Base-by-base conservation (phyloP, 1,140 invertebrate genomes). In the Drusus annulatus region DNA sequence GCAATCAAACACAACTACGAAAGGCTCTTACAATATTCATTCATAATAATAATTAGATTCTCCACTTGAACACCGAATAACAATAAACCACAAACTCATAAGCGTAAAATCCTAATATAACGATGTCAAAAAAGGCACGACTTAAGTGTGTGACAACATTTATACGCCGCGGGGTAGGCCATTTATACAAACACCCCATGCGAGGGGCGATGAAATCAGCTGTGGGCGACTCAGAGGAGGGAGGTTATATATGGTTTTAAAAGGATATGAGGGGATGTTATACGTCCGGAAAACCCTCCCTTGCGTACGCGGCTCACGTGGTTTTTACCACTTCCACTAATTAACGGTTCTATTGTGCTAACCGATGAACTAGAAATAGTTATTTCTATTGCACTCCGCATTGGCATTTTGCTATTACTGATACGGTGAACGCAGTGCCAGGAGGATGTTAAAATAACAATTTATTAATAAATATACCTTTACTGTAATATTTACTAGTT, bases 171-270 rank as follows among this genome's bases (percentile, higher is more conserved):
- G 63, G 76, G 76, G 76, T 19, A 56, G 76, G 78, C 73, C 81
- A 79, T 82, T 82, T 80, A 73, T 79, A 79, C 60, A 78, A 76
- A 79, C 78, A 76, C 81, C 81, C 80, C 74, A 71, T 77, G 74
- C 62, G 31, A 65, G 73, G 77, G 81, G 78, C 74, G 81, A 76
- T 79, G 81, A 82, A 82, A 82, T 82, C 81, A 82, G 75, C 60
- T 63, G 75, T 77, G 60, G 75, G 75, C 75, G 31, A 77, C 58
- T n/a, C 58, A 21, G 51, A 45, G 75, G 75, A 36, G 69, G 65
- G 15, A 17, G 73, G 60, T 63, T n/a, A 63, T 77, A 51, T 77
- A 63, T 63, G 60, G 36, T 10, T 60, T 63, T 45, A 77, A 77
- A 74, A 28, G 69, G 65, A 69, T 69, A 51, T 28, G 17, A 51